Evolutionary conservation across 2,113 vertebrate genomes (phyloP).

Genomic region (Pongo pygmaeus): DNA sequence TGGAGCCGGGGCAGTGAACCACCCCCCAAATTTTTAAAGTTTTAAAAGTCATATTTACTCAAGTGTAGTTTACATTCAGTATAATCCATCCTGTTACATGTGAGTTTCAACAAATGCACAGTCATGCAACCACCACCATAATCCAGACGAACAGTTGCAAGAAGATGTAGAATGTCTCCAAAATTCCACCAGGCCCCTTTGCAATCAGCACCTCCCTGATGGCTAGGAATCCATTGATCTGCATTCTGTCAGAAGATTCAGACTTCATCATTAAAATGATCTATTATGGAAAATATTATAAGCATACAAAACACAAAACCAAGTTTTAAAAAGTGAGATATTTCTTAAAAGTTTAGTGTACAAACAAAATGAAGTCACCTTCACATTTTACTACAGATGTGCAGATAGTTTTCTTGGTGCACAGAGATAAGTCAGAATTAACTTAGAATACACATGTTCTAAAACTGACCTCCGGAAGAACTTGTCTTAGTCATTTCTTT

Average conservation of each 20-base stretch:
- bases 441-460: neutral
- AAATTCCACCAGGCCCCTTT: neutral
- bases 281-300: neutral
- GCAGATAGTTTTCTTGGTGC: too few relatives aligned
- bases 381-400: neutral
- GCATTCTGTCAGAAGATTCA: neutral
- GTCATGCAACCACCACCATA: too few relatives aligned
- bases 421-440: too few relatives aligned
- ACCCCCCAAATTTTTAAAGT: neutral
- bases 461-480: neutral
- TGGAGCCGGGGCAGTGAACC: too few relatives aligned
- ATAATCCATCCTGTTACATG: neutral
- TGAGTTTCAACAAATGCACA: neutral
- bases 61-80: neutral
- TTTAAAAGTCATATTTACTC: constrained; percentile 42
- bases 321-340: neutral
- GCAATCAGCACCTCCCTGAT: neutral
- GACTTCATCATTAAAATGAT: neutral
- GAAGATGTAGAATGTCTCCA: neutral
- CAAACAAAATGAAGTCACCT: neutral
- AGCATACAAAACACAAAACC: neutral
- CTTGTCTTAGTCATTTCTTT: neutral
- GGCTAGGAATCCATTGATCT: neutral
- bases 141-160: neutral
- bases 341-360: neutral